Base-by-base conservation (phyloP, 2,113 vertebrate genomes). In the Centropristis striata region DNA sequence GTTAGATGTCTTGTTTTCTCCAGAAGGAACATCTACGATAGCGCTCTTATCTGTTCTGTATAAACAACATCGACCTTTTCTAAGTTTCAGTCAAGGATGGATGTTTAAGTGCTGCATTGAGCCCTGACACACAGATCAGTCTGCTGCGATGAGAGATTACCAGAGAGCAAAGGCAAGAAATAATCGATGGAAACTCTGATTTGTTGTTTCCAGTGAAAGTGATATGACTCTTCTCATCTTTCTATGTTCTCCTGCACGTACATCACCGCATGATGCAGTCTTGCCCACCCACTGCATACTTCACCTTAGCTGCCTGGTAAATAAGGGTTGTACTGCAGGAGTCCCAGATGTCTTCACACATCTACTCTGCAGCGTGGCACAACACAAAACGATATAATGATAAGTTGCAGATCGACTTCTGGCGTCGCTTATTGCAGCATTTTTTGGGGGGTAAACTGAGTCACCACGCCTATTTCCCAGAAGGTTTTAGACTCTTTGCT, bases 51-150 rank as follows among this genome's bases (percentile, higher is more conserved):
- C 85, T 85, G 44, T 25, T 32, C 74, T 85, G 58, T 82, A 65
- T 91, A 92, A 90, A 90, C 87, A 92, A 65, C 71, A 64, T 49
- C 58, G 84, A 69, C 85, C 64, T 86, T 72, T 65, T 50, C 16
- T 60, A 66, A 57, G 44, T 78, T 77, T 39, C 59, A 21, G 14
- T 57, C 47, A 7, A 36, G 4, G 15, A 25, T 49, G 47, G 50
- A 65, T 60, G 70, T 68, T 63, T 21, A 60, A 72, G 49, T 58
- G 23, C 54, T 64, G 23, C 59, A 25, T 47, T 14, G 44, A 64
- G 47, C 36, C 3, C 20, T 32, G 47, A 44, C 59, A 11, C 7
- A 9, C 32, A 39, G 21, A 50, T 37, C 21, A 42, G 32, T 49
- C 21, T 14, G 7, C 0, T 27, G 32, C 55, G 32, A 5, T 23